Evolutionary conservation across 2,888 invertebrate genomes (phyloP), one percentile per base, ranked within the genome.

Genomic region (Hedya salicella): DNA sequence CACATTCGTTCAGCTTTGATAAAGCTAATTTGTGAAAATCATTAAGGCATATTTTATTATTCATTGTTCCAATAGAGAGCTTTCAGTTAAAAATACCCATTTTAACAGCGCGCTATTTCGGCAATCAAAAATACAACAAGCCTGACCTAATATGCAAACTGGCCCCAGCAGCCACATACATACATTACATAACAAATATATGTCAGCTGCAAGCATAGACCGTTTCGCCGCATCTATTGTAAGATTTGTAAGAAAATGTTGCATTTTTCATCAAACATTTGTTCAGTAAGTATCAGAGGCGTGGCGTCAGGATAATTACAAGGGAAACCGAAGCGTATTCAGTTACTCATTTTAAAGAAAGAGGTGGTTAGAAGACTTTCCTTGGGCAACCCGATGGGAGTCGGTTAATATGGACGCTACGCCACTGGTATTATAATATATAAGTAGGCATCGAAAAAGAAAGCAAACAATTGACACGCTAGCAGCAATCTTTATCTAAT

Each of bases 61-160:
- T 25, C 25, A 25, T 25, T 25, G 25, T 25, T 25, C 25, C 25
- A 25, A 25, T 6, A 25, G 25, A 25, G 25, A 36, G 36, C 9
- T 36, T 11, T 36, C 0, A 36, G 36, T 52, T 17, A 52, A 52
- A 30, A 17, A 30, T 25, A 4, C 1, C 42, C 5, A 17, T 14
- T 30, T 17, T 30, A 16, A 16, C 13, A 11, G 21, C 13, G 56
- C 30, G 16, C 56, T 3, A 25, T 56, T 54, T 40, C 14, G n/a
- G 8, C 5, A 21, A 11, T 40, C 21, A n/a, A 19, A 42, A 54
- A 40, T 25, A 9, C 9, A 11, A 36, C 36, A 46, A 3, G 39
- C 21, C 3, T 50, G 11, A 36, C 30, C 2, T 50, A 16, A 30
- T 36, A 52, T 52, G 32, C 17, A 52, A 52, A 52, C 52, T 52